phyloP scores from a whole-genome alignment of 2,797 vertebrate species.

The Eptatretus atami region DNA sequence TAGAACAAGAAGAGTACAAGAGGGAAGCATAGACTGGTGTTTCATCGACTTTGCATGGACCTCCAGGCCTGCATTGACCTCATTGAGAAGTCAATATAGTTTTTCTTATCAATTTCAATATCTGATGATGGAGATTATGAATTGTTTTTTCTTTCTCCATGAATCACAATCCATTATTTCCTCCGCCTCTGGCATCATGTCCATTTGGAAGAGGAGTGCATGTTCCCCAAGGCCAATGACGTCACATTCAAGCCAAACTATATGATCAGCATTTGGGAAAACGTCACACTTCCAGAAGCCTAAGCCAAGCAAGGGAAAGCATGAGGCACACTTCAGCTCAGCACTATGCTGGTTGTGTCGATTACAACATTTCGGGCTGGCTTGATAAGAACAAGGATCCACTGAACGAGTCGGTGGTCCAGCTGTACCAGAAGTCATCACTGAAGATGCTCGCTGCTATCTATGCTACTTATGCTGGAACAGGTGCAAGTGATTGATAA shows the following conservation, averaged over 20 bases:
- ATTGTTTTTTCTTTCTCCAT: too few relatives aligned
- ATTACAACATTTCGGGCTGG: constrained; percentile 37
- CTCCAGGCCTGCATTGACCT: constrained; percentile 27
- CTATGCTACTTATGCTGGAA: constrained; percentile 23
- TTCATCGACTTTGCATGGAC: constrained; percentile 32
- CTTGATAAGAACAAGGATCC: constrained; percentile 41
- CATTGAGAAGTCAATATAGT: constrained; percentile 20
- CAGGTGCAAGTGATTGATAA: constrained; percentile 20
- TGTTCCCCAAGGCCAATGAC: constrained; percentile 36
- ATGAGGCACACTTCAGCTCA: constrained; percentile 27
- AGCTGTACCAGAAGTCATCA: constrained; percentile 30
- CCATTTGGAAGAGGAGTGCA: constrained; percentile 30
- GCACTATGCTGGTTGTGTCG: constrained; percentile 32
- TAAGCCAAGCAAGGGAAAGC: constrained; percentile 21
- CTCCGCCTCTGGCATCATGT: constrained; percentile 20
- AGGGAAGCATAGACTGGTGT: constrained; percentile 25
- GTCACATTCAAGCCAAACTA: constrained; percentile 30
- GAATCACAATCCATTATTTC: not conserved
- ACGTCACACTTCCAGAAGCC: constrained; percentile 36
- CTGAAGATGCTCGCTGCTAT: constrained; percentile 25
- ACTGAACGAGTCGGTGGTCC: constrained; percentile 36
- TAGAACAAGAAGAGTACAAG: constrained; percentile 35
- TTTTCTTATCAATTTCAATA: too few relatives aligned
- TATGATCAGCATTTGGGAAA: constrained; percentile 33
- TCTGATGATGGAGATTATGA: too few relatives aligned